A percentile compares a stretch with the other conserved stretches of the same genome.
Conservation (phyloP, 2,113 vertebrate genomes). For the Esox niger region DNA sequence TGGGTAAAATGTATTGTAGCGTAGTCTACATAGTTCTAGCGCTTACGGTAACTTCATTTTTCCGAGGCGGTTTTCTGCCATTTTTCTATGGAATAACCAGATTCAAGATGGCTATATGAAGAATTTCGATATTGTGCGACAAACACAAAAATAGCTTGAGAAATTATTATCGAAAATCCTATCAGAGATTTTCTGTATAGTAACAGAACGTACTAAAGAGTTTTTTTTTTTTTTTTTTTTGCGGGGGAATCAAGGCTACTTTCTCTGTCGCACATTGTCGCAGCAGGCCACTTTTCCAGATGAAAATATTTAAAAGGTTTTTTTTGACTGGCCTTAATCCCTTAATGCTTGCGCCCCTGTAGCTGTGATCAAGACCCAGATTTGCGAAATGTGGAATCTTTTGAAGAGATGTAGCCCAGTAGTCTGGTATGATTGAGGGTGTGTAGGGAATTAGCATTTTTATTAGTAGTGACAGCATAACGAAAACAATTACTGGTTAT, state of each 20-base stretch:
- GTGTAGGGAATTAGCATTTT: slow-evolving; percentile 33
- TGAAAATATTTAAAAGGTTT: neutral
- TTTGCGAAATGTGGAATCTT: neutral
- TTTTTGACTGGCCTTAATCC: neutral
- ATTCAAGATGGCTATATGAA: slow-evolving; percentile 40
- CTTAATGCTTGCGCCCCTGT: neutral
- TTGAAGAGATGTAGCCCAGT: slow-evolving; percentile 19
- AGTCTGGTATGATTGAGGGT: slow-evolving; percentile 24
- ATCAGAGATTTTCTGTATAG: slow-evolving; percentile 18
- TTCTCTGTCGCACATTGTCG: neutral
- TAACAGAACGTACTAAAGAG: slow-evolving; percentile 24
- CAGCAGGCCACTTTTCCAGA: neutral
- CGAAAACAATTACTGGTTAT: slow-evolving; percentile 15
- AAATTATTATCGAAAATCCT: slow-evolving; percentile 4
- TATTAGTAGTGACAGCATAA: slow-evolving; percentile 42
- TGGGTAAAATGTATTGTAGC: neutral
- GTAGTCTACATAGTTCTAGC: slow-evolving; percentile 1
- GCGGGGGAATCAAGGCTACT: neutral
- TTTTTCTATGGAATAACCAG: slow-evolving; percentile 31
- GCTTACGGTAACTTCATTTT: slow-evolving; percentile 4
- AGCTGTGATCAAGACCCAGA: neutral
- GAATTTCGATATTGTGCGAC: slow-evolving; percentile 13
- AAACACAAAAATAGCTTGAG: neutral
- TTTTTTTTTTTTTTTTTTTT: neutral
- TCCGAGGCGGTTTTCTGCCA: neutral